A percentile compares a stretch with the other conserved stretches of the same genome.
phyloP scores from a whole-genome alignment of 2,113 vertebrate species.

The Mormyrus lacerda region DNA sequence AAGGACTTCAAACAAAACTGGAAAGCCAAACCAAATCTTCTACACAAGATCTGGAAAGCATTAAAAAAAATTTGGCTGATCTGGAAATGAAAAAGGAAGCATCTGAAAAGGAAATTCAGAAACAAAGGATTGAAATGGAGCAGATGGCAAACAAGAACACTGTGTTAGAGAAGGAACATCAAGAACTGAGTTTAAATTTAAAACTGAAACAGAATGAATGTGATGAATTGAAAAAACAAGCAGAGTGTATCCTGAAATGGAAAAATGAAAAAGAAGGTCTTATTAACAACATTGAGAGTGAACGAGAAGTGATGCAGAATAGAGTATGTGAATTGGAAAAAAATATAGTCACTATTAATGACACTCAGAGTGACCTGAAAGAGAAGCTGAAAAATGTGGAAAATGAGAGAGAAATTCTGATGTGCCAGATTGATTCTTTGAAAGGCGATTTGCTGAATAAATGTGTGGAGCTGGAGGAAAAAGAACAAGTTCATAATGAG shows the following conservation, averaged over 20 bases:
- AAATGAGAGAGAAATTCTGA: conserved; percentile 57
- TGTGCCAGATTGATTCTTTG: conserved; percentile 58
- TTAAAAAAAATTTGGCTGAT: conserved; percentile 63
- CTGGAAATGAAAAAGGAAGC: conserved; percentile 65
- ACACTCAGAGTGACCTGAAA: conserved; percentile 37
- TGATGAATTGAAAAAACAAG: conserved; percentile 59
- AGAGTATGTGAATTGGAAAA: conserved; percentile 64
- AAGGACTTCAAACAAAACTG: conserved; percentile 64
- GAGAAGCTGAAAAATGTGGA: conserved; percentile 57
- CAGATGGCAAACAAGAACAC: conserved; percentile 58
- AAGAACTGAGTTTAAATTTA: conserved; percentile 56
- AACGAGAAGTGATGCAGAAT: conserved; percentile 61
- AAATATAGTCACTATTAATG: conserved; percentile 49
- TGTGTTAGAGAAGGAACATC: conserved; percentile 55
- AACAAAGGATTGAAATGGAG: conserved; percentile 65
- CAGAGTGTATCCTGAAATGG: conserved; percentile 61
- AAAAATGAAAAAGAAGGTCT: conserved; percentile 68
- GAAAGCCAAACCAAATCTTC: conserved; percentile 59
- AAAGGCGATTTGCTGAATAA: conserved; percentile 62
- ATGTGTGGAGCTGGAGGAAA: conserved; percentile 62
- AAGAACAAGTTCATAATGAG: conserved; percentile 54
- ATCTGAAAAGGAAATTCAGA: conserved; percentile 63
- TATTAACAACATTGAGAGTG: conserved; percentile 55
- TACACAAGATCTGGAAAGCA: conserved; percentile 53
- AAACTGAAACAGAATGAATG: conserved; percentile 59